phyloP scores from a whole-genome alignment of 2,888 invertebrate genomes.

The Plusia festucae region DNA sequence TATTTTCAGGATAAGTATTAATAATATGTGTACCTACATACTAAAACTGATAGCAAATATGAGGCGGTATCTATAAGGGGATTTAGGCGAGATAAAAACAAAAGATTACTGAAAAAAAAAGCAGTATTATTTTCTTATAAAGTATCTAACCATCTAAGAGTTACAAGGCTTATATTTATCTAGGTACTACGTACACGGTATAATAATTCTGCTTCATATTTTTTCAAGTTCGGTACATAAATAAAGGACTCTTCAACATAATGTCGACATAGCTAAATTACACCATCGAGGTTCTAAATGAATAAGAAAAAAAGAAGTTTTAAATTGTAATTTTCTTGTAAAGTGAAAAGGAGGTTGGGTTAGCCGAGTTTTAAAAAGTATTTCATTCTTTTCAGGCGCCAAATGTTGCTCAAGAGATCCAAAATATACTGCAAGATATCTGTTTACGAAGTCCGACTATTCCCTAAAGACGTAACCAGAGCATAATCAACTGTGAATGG shows the following conservation, averaged over 20 bases:
- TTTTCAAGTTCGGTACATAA: neutral
- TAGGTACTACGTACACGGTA: too few relatives aligned
- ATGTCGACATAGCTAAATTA: neutral
- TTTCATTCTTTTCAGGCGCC: slow-evolving; percentile 10
- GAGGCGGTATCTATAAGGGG: too few relatives aligned
- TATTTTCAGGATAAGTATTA: neutral
- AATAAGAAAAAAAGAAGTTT: neutral
- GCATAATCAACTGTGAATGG: slow-evolving; percentile 21
- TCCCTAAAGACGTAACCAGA: slow-evolving; percentile 18
- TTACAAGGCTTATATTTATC: too few relatives aligned
- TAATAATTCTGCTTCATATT: neutral
- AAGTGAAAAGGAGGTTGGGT: slow-evolving; percentile 3
- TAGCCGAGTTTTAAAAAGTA: slow-evolving; percentile 10
- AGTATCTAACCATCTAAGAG: too few relatives aligned
- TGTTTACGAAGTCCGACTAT: slow-evolving; percentile 20
- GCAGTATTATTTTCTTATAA: too few relatives aligned
- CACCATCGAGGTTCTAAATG: slow-evolving; percentile 5
- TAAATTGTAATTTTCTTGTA: slow-evolving; percentile 10
- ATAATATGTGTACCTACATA: too few relatives aligned
- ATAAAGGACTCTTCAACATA: neutral
- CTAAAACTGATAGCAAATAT: neutral
- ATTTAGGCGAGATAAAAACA: neutral
- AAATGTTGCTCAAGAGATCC: slow-evolving; percentile 16
- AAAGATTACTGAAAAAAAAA: too few relatives aligned
- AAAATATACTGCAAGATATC: slow-evolving; percentile 16